Base-by-base conservation (phyloP, 2,797 vertebrate species). In the Microtus obscurus region DNA sequence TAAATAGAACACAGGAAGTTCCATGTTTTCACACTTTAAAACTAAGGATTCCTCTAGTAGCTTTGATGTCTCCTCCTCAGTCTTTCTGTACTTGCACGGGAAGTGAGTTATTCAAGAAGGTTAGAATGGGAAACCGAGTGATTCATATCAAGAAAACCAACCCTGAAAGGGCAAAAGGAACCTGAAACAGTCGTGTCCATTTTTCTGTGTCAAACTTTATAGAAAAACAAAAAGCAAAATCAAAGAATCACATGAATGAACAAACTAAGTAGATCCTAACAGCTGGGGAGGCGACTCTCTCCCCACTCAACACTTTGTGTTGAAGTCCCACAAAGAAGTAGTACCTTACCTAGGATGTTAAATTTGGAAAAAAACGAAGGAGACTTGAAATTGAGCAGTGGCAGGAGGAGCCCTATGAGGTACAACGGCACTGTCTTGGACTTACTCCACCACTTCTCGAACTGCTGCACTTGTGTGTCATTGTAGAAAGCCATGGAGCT, bases 361-460 rank as follows among this genome's bases (percentile, higher is more conserved):
- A 99, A 99, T 97, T 99, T 99, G 0, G 99, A 99, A 81, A 99
- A 99, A 98, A 99, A 99, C n/a, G 99, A 99, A 0, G 99, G 99
- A 0, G 99, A 99, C 92, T 99, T 99, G 97, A 99, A 99, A 98
- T 99, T 99, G 96, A 99, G 99, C 95, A 99, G 98, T 0, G 99
- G 99, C 56, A 99, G 98, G 95, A 99, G 98, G 95, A 99, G 97
- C 53, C 98, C 85, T 69, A 99, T 98, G 76, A 99, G 98, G 97
- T 99, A 99, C 78, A 99, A 97, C 1, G 99, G 99, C 56, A 99
- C 98, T 8, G 99, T 99, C 97, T 97, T 98, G 59, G 99, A 99
- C 98, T 99, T 99, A 98, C 98, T 98, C 99, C 99, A 99, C 98
- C 99, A 99, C 43, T 83, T 96, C 90, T 98, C 98, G 0, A 99